Base-by-base conservation (phyloP, 2,113 vertebrate species). In the Acrocephalus arundinaceus region DNA sequence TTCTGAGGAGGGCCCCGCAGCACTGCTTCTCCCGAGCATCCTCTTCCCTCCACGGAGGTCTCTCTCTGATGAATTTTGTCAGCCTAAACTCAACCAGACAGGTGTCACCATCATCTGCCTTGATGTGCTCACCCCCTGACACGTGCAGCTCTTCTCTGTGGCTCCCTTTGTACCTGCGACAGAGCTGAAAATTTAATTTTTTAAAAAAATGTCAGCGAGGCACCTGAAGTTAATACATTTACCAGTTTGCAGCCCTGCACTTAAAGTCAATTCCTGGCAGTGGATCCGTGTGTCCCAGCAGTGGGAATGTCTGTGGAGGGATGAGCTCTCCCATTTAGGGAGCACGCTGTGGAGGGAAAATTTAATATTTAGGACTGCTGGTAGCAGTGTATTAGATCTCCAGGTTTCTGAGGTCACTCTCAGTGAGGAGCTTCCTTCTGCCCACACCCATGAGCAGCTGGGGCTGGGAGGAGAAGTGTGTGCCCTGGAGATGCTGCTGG, bases 81-180 rank as follows among this genome's bases (percentile, higher is more conserved):
- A 98, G 97, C 90, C 93, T 92, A 98, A 98, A 98, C 97, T 61
- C 67, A 97, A 97, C 98, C 96, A 98, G 98, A 98, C 98, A 98
- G 98, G 98, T 98, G 98, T 98, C 97, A 91, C 74, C 91, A 41
- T 45, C 3, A 1, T 66, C 96, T 89, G 77, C 95, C 87, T 85
- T 94, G 76, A 95, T 89, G 63, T 94, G 73, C 84, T 92, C 86
- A 94, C 95, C 91, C 84, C 54, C 83, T 83, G 96, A 96, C 49
- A 87, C 57, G 10, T 65, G 52, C 93, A 82, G 82, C 90, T 98
- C 97, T 97, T 58, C 74, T 51, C 82, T 3, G 7, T 48, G 72
- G 25, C 72, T 89, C 78, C 79, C 48, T 88, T 87, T 91, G 62
- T 88, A 68, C 89, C 90, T 74, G 9, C 0, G 9, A 58, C 59